Base-by-base conservation (phyloP, 1,140 invertebrate species). In the Sycophila sp. region DNA sequence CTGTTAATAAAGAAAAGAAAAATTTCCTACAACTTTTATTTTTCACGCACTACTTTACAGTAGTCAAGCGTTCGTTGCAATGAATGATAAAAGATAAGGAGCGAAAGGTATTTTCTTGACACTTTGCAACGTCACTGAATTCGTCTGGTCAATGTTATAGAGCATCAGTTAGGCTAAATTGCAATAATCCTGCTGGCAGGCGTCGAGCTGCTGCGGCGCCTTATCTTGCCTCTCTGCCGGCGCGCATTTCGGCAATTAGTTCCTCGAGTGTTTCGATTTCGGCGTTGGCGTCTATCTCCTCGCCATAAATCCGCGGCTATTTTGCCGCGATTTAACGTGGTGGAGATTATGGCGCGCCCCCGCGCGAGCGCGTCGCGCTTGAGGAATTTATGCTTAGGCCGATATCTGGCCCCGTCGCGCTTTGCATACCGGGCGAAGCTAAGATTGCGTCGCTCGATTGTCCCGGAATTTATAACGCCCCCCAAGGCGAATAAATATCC, bases 381-480 rank as follows among this genome's bases (percentile, higher is more conserved):
- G 81, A 81, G 78, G 79, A 80, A 81, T 82, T 81, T 82, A 82
- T 81, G 81, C 78, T 77, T 78, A 78, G 76, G 74, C 76, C 73
- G 79, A 81, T 81, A 81, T 81, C 77, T 79, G 76, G 63, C 73
- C 17, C 53, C n/a, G n/a, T n/a, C 72, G 71, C 73, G 75, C 79
- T 81, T 81, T 79, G 75, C 78, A 80, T 79, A 80, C 66, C 74
- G 76, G 76, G 71, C 73, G 59, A 72, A 76, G 72, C 64, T 78
- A 80, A 78, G 77, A 82, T 80, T 77, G 74, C 73, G 74, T 74
- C 73, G 73, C 65, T 73, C 71, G 78, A 81, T 80, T 77, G 76
- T 74, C 71, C 45, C 62, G 22, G 10, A 80, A 80, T 80, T 78
- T 80, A 80, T 78, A 78, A 80, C 77, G 71, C 45, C 75, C 76